These are phyloP conservation scores for Holothuria glaberrima DNA, from an alignment of 35 echinoderm and acorn worm genomes.

Conservation along the genomic window DNA sequence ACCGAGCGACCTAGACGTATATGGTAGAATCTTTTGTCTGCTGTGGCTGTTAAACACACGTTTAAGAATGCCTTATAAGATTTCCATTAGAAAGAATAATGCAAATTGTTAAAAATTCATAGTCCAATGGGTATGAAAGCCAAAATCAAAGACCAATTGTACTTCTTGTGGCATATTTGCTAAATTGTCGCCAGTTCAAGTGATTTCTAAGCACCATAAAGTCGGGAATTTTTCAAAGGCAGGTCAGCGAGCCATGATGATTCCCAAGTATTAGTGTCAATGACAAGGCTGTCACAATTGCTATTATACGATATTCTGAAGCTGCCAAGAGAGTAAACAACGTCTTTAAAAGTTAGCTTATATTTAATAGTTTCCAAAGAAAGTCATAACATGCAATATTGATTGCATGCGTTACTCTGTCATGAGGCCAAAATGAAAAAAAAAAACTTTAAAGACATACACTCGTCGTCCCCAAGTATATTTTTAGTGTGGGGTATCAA, in stretches of 20 bases:
- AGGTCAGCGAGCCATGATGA: slow-evolving; percentile 22
- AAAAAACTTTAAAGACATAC: no score
- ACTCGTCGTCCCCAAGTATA: no score
- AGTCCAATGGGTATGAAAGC: slow-evolving; percentile 47
- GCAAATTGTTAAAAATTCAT: slow-evolving; percentile 46
- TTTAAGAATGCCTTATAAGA: slow-evolving; percentile 22
- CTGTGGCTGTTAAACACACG: slow-evolving; percentile 1
- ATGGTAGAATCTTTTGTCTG: background rate
- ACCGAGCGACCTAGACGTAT: no score
- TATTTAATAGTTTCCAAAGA: no score
- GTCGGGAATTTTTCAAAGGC: slow-evolving; percentile 35
- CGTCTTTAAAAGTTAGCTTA: background rate
- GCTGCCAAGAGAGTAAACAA: slow-evolving; percentile 1
- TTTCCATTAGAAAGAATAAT: slow-evolving; percentile 32
- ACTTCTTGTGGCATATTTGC: slow-evolving; percentile 34
- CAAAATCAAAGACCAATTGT: slow-evolving; percentile 47
- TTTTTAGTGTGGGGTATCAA: no score
- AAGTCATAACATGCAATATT: no score
- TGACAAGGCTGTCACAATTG: background rate
- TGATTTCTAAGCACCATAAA: slow-evolving; percentile 44
- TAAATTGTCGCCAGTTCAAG: slow-evolving; percentile 46
- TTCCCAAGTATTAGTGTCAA: slow-evolving; percentile 32
- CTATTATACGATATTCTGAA: background rate
- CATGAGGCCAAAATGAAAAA: no score
- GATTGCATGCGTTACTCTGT: no score